Percentiles rank a stretch among this genome's conserved stretches.
Conservation (phyloP, 1,140 invertebrate genomes). For the Bombus polaris region DNA sequence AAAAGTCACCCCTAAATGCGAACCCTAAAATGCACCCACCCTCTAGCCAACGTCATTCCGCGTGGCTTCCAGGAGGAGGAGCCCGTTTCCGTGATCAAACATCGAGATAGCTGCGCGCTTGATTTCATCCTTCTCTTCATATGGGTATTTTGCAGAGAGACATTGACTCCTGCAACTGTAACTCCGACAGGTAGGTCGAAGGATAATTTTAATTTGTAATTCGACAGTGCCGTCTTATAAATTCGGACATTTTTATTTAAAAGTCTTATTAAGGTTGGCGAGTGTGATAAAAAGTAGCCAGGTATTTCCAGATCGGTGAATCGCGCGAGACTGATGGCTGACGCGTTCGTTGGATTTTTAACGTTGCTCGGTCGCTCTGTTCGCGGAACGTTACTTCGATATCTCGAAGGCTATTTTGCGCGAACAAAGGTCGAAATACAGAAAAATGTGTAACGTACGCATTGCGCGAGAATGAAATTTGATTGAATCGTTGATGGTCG, state of each 20-base stretch:
- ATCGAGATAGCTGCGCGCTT: slow-evolving; percentile 21
- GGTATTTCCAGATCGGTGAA: neutral
- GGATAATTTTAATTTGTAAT: too few species aligned
- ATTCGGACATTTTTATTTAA: neutral
- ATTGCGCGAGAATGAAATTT: neutral
- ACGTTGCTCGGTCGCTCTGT: neutral
- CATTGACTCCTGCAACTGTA: too few species aligned
- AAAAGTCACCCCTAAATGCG: slow-evolving; percentile 58
- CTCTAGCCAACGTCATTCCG: neutral
- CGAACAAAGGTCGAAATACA: too few species aligned
- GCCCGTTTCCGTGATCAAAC: slow-evolving; percentile 37
- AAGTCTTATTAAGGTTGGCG: neutral
- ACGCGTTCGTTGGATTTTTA: neutral
- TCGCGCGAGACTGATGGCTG: neutral
- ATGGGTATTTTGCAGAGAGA: neutral
- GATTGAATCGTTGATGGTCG: neutral
- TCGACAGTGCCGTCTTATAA: too few species aligned
- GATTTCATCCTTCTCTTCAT: slow-evolving; percentile 13
- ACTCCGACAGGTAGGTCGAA: too few species aligned
- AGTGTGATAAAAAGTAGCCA: neutral
- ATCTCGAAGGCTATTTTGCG: too few species aligned
- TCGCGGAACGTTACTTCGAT: neutral
- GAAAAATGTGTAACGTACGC: neutral
- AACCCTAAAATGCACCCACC: neutral
- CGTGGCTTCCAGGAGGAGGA: slow-evolving; percentile 13